Conservation (phyloP, 2,113 vertebrate species). For the Pterocles burchelli region DNA sequence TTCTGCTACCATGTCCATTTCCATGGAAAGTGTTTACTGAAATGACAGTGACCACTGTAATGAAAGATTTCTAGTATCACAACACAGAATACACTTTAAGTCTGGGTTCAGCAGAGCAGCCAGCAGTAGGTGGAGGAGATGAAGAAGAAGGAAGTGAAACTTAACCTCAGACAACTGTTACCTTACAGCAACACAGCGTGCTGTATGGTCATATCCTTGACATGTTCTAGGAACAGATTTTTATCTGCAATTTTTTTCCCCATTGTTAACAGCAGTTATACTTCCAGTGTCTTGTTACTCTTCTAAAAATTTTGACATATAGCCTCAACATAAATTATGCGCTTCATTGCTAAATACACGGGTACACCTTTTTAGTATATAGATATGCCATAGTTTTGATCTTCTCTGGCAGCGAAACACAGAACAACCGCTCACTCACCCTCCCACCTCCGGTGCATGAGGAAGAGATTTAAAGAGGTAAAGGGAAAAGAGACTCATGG, state of each 20-base stretch:
- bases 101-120: background rate
- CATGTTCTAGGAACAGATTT: background rate
- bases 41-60: background rate
- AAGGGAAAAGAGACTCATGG: no score
- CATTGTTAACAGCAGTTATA: background rate
- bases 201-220: background rate
- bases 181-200: background rate
- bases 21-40: background rate
- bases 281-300: background rate
- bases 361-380: background rate
- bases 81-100: background rate
- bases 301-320: background rate
- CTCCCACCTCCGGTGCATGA: no score
- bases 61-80: conserved; percentile 8
- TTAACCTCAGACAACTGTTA: background rate
- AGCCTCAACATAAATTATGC: background rate
- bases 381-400: background rate
- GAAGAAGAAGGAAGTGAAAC: conserved; percentile 1
- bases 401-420: no score
- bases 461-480: no score
- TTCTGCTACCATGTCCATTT: background rate
- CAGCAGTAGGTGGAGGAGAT: background rate
- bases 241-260: background rate
- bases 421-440: no score
- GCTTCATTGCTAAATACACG: background rate